phyloP scores from a whole-genome alignment of 2,888 invertebrate genomes.

The Parnassius apollo region DNA sequence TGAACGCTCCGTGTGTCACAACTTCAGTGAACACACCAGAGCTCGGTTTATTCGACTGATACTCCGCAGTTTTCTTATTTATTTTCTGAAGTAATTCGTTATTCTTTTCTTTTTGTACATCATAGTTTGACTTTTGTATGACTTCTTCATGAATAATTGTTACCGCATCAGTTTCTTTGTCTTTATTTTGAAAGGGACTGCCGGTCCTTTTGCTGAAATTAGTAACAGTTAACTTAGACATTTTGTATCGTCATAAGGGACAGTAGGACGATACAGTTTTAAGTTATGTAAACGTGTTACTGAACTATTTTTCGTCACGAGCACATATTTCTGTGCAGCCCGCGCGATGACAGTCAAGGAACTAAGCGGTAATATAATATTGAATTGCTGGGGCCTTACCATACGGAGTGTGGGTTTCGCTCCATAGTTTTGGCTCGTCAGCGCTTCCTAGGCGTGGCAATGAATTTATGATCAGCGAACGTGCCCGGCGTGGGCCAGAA shows the following conservation, averaged over 20 bases:
- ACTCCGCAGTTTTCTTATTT: conserved; percentile 67
- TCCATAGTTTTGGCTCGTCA: conserved; percentile 72
- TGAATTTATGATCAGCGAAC: conserved; percentile 66
- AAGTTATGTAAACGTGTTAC: conserved; percentile 47
- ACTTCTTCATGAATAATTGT: conserved; percentile 56
- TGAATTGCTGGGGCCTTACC: conserved; percentile 55
- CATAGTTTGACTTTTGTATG: conserved; percentile 57
- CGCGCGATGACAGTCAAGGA: conserved; percentile 53
- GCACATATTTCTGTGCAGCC: conserved; percentile 52
- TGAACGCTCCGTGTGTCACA: conserved; percentile 71
- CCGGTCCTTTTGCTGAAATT: conserved; percentile 58
- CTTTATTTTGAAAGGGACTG: conserved; percentile 50
- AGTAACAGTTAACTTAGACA: conserved; percentile 68
- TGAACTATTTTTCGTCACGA: conserved; percentile 46
- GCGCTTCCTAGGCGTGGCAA: conserved; percentile 73
- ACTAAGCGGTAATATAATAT: conserved; percentile 62
- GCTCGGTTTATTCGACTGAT: conserved; percentile 65
- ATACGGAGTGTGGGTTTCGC: conserved; percentile 74
- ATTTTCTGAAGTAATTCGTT: conserved; percentile 64
- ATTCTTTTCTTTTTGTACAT: conserved; percentile 67
- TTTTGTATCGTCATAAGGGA: conserved; percentile 39
- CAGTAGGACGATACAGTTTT: conserved; percentile 39
- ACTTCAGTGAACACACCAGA: conserved; percentile 73
- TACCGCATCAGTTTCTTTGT: conserved; percentile 37
- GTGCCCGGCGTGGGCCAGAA: conserved; percentile 51